These are phyloP conservation scores for Teleiodes luculella DNA, from an alignment of 2,888 invertebrate species.

Conservation along the genomic window DNA sequence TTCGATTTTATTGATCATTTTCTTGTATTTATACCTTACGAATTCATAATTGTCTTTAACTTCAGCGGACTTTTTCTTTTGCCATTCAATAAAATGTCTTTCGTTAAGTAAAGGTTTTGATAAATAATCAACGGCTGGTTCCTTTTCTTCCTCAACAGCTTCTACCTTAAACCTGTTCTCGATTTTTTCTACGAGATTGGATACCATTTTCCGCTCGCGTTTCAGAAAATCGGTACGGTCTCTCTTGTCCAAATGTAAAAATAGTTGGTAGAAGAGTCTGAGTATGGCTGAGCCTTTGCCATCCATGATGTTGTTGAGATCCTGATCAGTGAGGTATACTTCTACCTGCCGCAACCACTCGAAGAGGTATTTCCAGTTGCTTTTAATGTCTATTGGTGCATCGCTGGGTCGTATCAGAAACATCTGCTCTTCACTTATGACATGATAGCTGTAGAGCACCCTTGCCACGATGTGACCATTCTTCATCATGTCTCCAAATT, in stretches of 20 bases:
- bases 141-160: constrained; percentile 47
- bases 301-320: constrained; percentile 67
- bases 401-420: constrained; percentile 62
- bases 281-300: constrained; percentile 72
- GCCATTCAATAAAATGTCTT: constrained; percentile 77
- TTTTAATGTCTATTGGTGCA: constrained; percentile 57
- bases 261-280: constrained; percentile 80
- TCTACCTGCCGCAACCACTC: constrained; percentile 76
- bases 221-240: constrained; percentile 76
- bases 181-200: constrained; percentile 57
- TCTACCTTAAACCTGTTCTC: constrained; percentile 57
- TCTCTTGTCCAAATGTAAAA: constrained; percentile 78
- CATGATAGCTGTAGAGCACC: constrained; percentile 77
- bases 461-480: constrained; percentile 78
- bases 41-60: constrained; percentile 64
- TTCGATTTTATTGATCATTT: constrained; percentile 50
- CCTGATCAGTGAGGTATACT: constrained; percentile 60
- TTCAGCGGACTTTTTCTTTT: constrained; percentile 67
- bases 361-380: constrained; percentile 72
- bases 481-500: constrained; percentile 76
- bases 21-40: constrained; percentile 62
- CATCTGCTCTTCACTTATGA: constrained; percentile 77
- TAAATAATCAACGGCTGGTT: constrained; percentile 57
- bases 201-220: constrained; percentile 63
- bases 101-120: constrained; percentile 66